A percentile compares a stretch with the other conserved stretches of the same genome.
These are phyloP conservation scores for Teleiodes luculella DNA, from an alignment of 2,888 invertebrate species.

Conservation along the genomic window DNA sequence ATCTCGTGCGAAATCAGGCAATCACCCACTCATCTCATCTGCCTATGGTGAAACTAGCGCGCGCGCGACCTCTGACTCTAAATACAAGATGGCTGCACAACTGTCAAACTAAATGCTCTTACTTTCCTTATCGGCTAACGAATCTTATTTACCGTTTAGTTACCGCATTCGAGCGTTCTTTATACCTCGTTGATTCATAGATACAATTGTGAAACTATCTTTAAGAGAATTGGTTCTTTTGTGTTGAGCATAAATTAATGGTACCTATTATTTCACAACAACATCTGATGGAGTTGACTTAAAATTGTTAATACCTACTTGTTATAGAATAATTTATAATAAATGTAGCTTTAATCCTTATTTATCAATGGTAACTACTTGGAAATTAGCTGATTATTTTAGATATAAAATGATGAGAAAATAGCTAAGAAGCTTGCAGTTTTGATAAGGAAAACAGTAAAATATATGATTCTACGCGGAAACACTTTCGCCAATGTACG, in stretches of 20 bases:
- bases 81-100: conserved; percentile 61
- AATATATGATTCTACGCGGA: neutral
- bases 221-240: conserved; percentile 41
- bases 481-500: neutral
- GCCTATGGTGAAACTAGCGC: conserved; percentile 59
- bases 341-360: conserved; percentile 27
- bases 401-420: conserved; percentile 47
- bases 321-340: no score
- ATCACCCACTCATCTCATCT: conserved; percentile 60
- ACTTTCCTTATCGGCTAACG: conserved; percentile 64
- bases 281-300: no score
- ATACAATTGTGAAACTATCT: conserved; percentile 45
- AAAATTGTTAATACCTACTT: conserved; percentile 2
- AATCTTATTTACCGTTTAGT: conserved; percentile 51
- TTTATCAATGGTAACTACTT: conserved; percentile 32
- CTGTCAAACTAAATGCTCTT: conserved; percentile 67
- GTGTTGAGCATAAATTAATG: conserved; percentile 38
- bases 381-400: conserved; percentile 42
- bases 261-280: no score
- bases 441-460: no score
- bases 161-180: conserved; percentile 42
- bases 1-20: conserved; percentile 41
- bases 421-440: no score
- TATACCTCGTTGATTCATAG: conserved; percentile 41
- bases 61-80: conserved; percentile 64